Base-by-base conservation (phyloP, 1,140 invertebrate species). In the Sitophilus oryzae region DNA sequence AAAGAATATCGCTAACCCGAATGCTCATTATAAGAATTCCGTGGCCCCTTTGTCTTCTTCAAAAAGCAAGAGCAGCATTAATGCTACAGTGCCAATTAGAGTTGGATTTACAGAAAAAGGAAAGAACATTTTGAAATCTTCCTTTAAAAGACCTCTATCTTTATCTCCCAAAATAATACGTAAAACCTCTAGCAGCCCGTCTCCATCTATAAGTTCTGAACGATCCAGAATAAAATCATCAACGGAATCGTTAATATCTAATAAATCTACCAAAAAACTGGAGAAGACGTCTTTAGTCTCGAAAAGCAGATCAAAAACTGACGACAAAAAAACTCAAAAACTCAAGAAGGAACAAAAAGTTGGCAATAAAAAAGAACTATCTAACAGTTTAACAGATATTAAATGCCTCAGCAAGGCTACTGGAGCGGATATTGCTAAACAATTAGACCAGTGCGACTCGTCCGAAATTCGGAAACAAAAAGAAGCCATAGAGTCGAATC, bases 401-500 rank as follows among this genome's bases (percentile, higher is more conserved):
- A 71, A 56, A 66, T 64, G 23, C 47, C 44, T 35, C 11, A 71
- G 62, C 18, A 68, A 56, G 52, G 49, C 53, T 14, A 61, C 18
- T 11, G 56, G 61, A 46, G 56, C 45, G 15, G 52, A 70, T 58
- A 58, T 51, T 30, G 66, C 60, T 45, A 71, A 66, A 57, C 55
- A 65, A 61, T 58, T 61, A 30, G 30, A 41, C 3, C 37, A 49
- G 19, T 1, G 45, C 36, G 3, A 44, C n/a, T 8, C 72, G 8
- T 75, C 77, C 42, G 73, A 78, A 58, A 76, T 81, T 18, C 76
- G 71, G 55, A 71, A 75, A 50, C 77, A 78, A 54, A 76, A 77
- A 48, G 75, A 80, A 54, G 71, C 71, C n/a, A 71, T 82, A 11
- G 70, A 79, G 59, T 77, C 78, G 0, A 75, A 85, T 63, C 76